Base-by-base conservation (phyloP, 1,140 invertebrate genomes). In the Galendromus occidentalis region DNA sequence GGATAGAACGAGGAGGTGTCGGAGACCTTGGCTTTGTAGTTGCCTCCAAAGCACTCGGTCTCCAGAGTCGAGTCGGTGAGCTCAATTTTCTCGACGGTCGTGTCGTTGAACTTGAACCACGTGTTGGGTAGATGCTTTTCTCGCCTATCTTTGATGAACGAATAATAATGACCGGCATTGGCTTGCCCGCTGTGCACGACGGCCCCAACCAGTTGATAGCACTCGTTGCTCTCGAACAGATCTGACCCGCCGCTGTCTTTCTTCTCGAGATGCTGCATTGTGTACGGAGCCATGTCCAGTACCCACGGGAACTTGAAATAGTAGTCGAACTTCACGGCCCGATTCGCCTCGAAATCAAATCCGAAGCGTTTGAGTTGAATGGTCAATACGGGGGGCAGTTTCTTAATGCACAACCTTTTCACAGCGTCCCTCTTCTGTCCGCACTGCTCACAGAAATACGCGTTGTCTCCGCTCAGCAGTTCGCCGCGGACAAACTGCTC, bases 51-150 rank as follows among this genome's bases (percentile, higher is more conserved):
- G 70, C 79, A 80, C 71, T 81, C 79, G 66, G 77, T 77, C 71
- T 79, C 80, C 70, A 80, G 66, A 5, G 73, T 72, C 7, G 68
- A 64, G 64, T 80, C 79, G 64, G 71, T 79, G 75, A 75, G 73
- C 25, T 76, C 72, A 64, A 75, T 72, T 65, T 73, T 71, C 55
- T 74, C 75, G 4, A 82, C 81, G 51, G 80, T 79, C 18, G 77
- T 81, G 71, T 82, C 81, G 72, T 82, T 82, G 73, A 82, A 82
- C 69, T 81, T 81, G 71, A 80, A 81, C 81, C 81, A 82, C 63
- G 76, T 67, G 25, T 65, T 76, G 76, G 68, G 18, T 64, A 64
- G 68, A 69, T 30, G 68, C 68, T 25, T 68, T 64, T 69, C 69
- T 68, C 68, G 73, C 72, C 76, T 75, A 69, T 81, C 78, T 67